These are phyloP conservation scores for Rhopilema esculentum DNA, from an alignment of 30 jellyfish, hydroid and myxozoan species.

Conservation along the genomic window DNA sequence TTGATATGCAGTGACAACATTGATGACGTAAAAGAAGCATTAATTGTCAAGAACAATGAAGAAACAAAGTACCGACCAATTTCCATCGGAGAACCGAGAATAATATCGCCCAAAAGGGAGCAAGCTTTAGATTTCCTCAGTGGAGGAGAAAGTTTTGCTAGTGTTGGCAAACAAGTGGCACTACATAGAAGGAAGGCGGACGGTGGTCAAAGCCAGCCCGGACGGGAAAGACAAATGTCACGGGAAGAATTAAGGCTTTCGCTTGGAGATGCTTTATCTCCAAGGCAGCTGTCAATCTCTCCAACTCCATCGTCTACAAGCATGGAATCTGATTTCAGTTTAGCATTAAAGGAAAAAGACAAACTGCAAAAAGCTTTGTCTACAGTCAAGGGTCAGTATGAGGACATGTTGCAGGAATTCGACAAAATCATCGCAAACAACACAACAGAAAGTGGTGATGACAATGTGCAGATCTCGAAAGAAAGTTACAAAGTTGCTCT, in stretches of 20 bases:
- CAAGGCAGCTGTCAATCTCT: constrained; percentile 1
- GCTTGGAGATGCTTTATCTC: background rate
- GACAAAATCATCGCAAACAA: constrained; percentile 60
- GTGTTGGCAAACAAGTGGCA: background rate
- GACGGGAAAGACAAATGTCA: background rate
- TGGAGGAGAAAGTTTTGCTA: background rate
- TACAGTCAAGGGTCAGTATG: constrained; percentile 67
- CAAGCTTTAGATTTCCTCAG: constrained; percentile 9
- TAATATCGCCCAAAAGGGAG: constrained; percentile 28
- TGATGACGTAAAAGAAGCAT: constrained; percentile 27
- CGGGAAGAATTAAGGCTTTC: background rate
- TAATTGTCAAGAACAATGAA: constrained; percentile 5
- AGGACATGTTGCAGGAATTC: constrained; percentile 67
- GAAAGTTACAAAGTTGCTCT: constrained; percentile 63
- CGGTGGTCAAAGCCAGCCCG: background rate
- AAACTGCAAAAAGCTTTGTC: constrained; percentile 60
- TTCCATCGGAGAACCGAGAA: constrained; percentile 44
- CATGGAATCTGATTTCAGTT: constrained; percentile 59
- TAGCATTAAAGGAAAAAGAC: constrained; percentile 66
- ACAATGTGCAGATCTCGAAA: constrained; percentile 49
- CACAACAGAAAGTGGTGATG: constrained; percentile 44
- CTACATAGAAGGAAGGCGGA: background rate
- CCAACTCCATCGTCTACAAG: constrained; percentile 61
- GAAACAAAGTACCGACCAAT: background rate
- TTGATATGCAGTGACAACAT: background rate